Evolutionary conservation across 2,888 invertebrate species (phyloP).

Genomic region (Neoitamus cyanurus): DNA sequence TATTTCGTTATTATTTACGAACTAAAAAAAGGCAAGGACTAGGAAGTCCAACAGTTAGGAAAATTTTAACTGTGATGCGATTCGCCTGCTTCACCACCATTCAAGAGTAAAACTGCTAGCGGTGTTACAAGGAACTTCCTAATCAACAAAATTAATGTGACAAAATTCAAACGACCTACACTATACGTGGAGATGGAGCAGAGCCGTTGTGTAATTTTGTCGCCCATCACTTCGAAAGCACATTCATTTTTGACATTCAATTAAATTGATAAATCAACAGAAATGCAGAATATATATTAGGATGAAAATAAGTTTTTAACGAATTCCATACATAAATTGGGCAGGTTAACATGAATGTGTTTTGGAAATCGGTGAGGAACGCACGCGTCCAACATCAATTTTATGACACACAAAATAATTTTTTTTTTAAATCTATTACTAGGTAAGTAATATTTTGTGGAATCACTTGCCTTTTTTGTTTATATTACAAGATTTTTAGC

Average conservation of each 20-base stretch:
- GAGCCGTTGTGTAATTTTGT: constrained; percentile 48
- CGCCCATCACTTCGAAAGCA: constrained; percentile 47
- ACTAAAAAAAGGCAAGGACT: constrained; percentile 61
- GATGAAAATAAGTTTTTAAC: not conserved
- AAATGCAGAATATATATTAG: not conserved
- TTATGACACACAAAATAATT: constrained; percentile 58
- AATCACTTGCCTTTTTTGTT: constrained; percentile 43
- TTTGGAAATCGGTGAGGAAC: constrained; percentile 32
- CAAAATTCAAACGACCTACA: constrained; percentile 59
- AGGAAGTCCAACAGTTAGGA: constrained; percentile 65
- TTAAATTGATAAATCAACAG: not conserved
- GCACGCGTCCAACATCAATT: constrained; percentile 65
- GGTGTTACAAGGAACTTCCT: constrained; percentile 64
- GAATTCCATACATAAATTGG: not conserved
- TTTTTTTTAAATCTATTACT: not conserved
- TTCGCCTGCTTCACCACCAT: constrained; percentile 47
- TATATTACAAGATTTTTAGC: constrained; percentile 39
- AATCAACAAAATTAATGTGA: constrained; percentile 68
- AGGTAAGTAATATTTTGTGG: constrained; percentile 30
- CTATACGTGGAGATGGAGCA: constrained; percentile 26
- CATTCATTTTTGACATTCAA: not conserved
- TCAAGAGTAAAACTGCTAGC: not conserved
- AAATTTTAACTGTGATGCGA: constrained; percentile 49
- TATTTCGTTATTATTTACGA: constrained; percentile 11
- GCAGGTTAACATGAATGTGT: not conserved